phyloP scores from a whole-genome alignment of 2,797 vertebrate species.

The Acrocephalus scirpaceus region DNA sequence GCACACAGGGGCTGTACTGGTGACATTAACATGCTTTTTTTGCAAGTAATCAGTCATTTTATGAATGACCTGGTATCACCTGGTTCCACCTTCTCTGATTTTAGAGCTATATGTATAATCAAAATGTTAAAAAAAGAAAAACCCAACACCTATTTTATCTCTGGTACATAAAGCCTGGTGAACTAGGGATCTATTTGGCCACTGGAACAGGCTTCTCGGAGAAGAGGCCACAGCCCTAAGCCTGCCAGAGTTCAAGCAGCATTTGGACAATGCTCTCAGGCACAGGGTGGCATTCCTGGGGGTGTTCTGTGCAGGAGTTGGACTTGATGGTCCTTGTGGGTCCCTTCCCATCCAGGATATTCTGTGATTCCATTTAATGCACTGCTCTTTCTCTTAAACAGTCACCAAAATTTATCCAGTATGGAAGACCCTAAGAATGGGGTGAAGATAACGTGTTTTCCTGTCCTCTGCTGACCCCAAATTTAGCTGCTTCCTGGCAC shows the following conservation, averaged over 20 bases:
- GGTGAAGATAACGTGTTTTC: background rate
- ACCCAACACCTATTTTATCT: background rate
- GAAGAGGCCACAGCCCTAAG: background rate
- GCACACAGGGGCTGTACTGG: background rate
- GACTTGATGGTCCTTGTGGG: background rate
- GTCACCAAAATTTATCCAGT: background rate
- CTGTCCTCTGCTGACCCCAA: background rate
- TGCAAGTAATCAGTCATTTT: background rate
- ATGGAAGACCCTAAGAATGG: rapidly evolving
- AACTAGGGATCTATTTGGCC: background rate
- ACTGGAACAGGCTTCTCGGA: background rate
- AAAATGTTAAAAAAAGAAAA: background rate
- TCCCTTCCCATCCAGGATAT: background rate
- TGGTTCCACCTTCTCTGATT: background rate
- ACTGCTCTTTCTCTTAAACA: background rate
- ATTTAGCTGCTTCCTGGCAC: background rate
- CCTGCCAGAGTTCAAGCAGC: background rate
- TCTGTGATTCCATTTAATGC: background rate
- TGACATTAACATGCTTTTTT: background rate
- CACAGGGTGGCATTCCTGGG: background rate
- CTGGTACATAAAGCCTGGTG: background rate
- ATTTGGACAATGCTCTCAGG: background rate
- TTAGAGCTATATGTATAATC: background rate
- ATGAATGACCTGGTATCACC: background rate
- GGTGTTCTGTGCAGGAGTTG: background rate